These are phyloP conservation scores for Psittacula derbiana DNA, from an alignment of 2,797 vertebrate genomes.

Conservation along the genomic window DNA sequence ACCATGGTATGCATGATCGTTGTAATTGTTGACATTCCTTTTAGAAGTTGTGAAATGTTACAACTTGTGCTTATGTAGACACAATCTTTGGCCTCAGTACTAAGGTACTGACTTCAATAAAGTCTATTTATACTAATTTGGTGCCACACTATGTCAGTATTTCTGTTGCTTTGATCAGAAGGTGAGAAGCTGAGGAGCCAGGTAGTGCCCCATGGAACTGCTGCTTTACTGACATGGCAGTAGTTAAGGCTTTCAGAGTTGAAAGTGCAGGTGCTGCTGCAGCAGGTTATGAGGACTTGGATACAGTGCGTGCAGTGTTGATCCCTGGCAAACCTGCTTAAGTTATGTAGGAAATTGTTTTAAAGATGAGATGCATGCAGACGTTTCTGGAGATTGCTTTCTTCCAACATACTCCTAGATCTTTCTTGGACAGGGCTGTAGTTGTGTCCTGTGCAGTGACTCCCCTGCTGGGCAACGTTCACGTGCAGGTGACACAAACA, in stretches of 20 bases:
- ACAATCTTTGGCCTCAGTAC: constrained; percentile 87
- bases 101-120: constrained; percentile 88
- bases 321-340: background rate
- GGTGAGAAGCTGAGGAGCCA: background rate
- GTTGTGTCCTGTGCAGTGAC: background rate
- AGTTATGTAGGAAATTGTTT: background rate
- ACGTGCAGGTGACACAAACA: background rate
- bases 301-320: background rate
- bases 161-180: constrained; percentile 54
- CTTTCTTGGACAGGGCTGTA: background rate
- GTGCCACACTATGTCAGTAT: constrained; percentile 71
- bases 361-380: background rate
- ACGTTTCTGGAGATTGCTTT: background rate
- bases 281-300: background rate
- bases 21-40: constrained; percentile 93
- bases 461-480: background rate
- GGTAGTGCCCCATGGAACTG: background rate
- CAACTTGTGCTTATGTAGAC: constrained; percentile 90
- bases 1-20: constrained; percentile 88
- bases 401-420: background rate
- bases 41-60: constrained; percentile 88
- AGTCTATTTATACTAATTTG: constrained; percentile 82
- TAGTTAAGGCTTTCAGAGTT: background rate
- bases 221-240: background rate
- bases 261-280: background rate